phyloP scores from a whole-genome alignment of 1,140 invertebrate genomes.

The Sweltsa coloradensis region DNA sequence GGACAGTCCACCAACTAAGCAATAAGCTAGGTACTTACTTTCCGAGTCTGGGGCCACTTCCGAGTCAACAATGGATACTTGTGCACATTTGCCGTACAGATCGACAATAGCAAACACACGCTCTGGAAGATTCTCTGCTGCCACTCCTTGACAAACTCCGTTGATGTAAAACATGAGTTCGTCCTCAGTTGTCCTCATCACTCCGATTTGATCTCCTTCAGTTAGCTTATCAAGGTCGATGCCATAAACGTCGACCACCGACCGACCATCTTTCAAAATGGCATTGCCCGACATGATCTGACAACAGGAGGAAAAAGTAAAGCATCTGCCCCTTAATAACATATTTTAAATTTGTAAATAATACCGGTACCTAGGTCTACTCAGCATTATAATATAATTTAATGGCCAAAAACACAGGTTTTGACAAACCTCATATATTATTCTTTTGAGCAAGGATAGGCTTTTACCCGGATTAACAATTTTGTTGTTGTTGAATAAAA shows the following conservation, averaged over 20 bases:
- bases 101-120: conserved; percentile 77
- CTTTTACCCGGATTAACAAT: too few species aligned
- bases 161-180: conserved; percentile 85
- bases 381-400: too few species aligned
- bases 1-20: too few species aligned
- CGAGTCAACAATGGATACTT: conserved; percentile 47
- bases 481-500: too few species aligned
- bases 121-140: conserved; percentile 60
- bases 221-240: conserved; percentile 67
- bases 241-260: conserved; percentile 71
- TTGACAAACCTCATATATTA: too few species aligned
- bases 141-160: conserved; percentile 75
- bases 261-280: conserved; percentile 70
- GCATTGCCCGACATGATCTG: conserved; percentile 74
- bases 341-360: too few species aligned
- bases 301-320: too few species aligned
- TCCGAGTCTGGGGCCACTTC: not conserved
- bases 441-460: too few species aligned
- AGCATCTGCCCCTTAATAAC: too few species aligned
- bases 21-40: not conserved
- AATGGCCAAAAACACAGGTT: too few species aligned
- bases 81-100: conserved; percentile 86
- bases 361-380: too few species aligned
- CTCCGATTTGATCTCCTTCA: conserved; percentile 74
- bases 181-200: conserved; percentile 65